Evolutionary conservation across 2,113 vertebrate species (phyloP).

Genomic region (Coptodon bakossiorum): DNA sequence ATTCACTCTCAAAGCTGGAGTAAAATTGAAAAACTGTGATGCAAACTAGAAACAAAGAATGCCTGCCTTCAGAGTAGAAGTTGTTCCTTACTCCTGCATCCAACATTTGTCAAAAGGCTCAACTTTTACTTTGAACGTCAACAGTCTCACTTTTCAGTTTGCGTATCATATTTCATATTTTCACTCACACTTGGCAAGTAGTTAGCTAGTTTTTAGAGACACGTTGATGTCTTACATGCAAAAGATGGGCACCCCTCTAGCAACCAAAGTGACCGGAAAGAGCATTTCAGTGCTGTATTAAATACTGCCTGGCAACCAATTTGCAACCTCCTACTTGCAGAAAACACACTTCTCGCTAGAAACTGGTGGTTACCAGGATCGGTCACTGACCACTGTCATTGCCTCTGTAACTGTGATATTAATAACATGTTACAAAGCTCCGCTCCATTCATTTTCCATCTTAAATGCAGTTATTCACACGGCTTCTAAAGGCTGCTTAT

Average conservation of each 20-base stretch:
- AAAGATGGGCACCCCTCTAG: not conserved
- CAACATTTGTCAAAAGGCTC: not conserved
- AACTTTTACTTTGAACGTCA: not conserved
- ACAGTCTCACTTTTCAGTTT: not conserved
- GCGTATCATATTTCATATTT: not conserved
- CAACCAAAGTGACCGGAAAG: fast-evolving
- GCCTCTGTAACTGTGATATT: not conserved
- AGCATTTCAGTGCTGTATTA: not conserved
- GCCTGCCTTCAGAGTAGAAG: not conserved
- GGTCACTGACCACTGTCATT: not conserved
- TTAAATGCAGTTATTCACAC: not conserved
- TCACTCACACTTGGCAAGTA: not conserved
- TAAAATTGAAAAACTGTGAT: not conserved
- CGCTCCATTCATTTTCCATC: fast-evolving
- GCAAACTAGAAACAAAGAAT: not conserved
- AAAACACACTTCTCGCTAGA: not conserved
- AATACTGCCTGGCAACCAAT: not conserved
- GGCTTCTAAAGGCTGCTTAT: not conserved
- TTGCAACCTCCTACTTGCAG: not conserved
- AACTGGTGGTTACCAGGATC: not conserved
- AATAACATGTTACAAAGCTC: not conserved
- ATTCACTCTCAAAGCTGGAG: not conserved
- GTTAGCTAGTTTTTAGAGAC: not conserved
- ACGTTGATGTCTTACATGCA: not conserved
- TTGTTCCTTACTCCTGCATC: not conserved